phyloP scores from a whole-genome alignment of 1,140 invertebrate genomes.

The Aphis craccivora region DNA sequence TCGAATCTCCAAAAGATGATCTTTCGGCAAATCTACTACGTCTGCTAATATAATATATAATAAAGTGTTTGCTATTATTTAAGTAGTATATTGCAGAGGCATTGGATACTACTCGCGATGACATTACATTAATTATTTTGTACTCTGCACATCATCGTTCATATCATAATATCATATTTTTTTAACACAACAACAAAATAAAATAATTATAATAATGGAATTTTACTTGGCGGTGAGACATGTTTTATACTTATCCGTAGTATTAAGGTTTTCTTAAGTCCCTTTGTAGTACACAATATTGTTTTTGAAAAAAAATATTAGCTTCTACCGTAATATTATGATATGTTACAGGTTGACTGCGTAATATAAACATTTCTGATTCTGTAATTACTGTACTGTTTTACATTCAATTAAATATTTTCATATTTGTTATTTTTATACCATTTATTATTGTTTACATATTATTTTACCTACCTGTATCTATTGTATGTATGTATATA shows the following conservation, averaged over 20 bases:
- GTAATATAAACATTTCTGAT: not conserved
- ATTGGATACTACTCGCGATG: not conserved
- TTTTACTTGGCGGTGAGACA: not conserved
- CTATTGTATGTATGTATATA: not conserved
- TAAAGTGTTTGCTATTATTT: not conserved
- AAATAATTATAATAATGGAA: not conserved
- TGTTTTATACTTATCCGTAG: not conserved
- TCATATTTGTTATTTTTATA: not conserved
- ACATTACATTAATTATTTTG: not conserved
- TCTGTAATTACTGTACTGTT: not conserved
- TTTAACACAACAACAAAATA: not conserved
- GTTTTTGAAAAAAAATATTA: no score
- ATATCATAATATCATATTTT: not conserved
- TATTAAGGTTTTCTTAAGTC: no score
- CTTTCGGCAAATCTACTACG: not conserved
- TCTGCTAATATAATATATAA: not conserved
- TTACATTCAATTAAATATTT: not conserved
- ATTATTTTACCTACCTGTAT: not conserved
- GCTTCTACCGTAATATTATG: no score
- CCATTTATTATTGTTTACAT: not conserved
- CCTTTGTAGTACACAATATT: no score
- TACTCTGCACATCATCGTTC: not conserved
- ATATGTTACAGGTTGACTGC: not conserved
- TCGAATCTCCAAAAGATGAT: not conserved
- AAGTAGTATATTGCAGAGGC: no score